These are phyloP conservation scores for Malacosoma neustria DNA, from an alignment of 2,888 invertebrate species.

Conservation along the genomic window DNA sequence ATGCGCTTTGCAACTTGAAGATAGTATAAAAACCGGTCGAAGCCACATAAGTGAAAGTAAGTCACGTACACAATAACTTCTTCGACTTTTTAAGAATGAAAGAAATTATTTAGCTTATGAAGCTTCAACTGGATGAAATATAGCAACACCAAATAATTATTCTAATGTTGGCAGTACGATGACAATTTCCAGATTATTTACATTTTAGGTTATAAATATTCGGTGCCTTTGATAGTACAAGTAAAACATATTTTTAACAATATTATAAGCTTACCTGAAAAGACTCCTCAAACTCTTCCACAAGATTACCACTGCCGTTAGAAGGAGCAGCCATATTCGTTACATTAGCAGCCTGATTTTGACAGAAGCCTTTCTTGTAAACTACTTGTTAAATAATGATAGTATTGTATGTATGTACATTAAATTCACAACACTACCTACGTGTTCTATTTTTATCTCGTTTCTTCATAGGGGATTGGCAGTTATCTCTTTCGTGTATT, in stretches of 20 bases:
- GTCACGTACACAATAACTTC: constrained; percentile 64
- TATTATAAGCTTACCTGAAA: constrained; percentile 79
- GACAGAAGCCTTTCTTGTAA: not conserved
- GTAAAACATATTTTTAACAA: constrained; percentile 5
- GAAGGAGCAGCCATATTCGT: constrained; percentile 82
- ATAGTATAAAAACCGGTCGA: constrained; percentile 32
- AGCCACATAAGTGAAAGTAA: constrained; percentile 51
- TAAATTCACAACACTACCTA: constrained; percentile 22
- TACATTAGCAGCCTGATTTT: constrained; percentile 7
- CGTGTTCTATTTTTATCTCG: constrained; percentile 11
- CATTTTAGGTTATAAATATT: constrained; percentile 9
- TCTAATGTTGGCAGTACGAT: constrained; percentile 44
- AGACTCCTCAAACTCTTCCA: constrained; percentile 93
- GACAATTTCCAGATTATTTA: no score
- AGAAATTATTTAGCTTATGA: constrained; percentile 40
- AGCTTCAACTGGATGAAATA: constrained; percentile 43
- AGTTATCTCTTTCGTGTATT: constrained; percentile 15
- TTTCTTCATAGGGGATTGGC: constrained; percentile 1
- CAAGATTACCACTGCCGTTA: constrained; percentile 88
- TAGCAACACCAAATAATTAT: constrained; percentile 36
- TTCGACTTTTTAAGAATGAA: constrained; percentile 20
- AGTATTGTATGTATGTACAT: not conserved
- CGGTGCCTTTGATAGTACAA: constrained; percentile 6
- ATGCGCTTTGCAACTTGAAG: constrained; percentile 53
- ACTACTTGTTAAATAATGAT: not conserved